Evolutionary conservation across 2,113 vertebrate genomes (phyloP).

Genomic region (Emydura subglobosa): DNA sequence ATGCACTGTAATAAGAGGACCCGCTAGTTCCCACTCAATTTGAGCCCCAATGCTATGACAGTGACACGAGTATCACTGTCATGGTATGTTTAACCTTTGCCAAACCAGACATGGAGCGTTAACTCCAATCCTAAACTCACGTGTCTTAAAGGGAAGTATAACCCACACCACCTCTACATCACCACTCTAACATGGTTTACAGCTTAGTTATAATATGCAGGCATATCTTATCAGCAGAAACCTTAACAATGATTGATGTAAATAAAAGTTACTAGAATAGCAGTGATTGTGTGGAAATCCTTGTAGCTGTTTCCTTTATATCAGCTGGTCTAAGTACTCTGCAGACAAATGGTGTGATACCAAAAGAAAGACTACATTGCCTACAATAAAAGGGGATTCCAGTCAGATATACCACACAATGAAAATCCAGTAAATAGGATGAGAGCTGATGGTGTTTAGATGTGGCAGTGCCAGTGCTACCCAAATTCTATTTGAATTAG

Average conservation of each 20-base stretch:
- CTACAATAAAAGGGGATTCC: constrained; percentile 46
- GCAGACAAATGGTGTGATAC: constrained; percentile 1
- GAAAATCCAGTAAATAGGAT: constrained; percentile 66
- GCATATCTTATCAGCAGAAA: constrained; percentile 57
- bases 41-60: constrained; percentile 62
- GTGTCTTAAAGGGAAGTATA: constrained; percentile 74
- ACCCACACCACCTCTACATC: constrained; percentile 41
- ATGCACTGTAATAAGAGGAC: constrained; percentile 63
- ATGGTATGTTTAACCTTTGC: constrained; percentile 80
- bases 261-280: constrained; percentile 76
- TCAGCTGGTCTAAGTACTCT: constrained; percentile 57
- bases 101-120: constrained; percentile 75
- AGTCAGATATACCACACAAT: constrained; percentile 30
- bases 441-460: constrained; percentile 68
- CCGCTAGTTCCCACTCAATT: constrained; percentile 63
- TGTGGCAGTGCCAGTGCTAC: constrained; percentile 78
- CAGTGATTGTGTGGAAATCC: constrained; percentile 59
- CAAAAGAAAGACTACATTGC: constrained; percentile 22
- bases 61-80: constrained; percentile 77
- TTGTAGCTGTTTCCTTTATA: constrained; percentile 45
- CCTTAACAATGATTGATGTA: constrained; percentile 58
- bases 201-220: constrained; percentile 59
- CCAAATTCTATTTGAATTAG: constrained; percentile 81
- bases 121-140: constrained; percentile 71
- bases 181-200: constrained; percentile 27